phyloP scores from a whole-genome alignment of 2,888 invertebrate genomes.

The Theretra japonica region DNA sequence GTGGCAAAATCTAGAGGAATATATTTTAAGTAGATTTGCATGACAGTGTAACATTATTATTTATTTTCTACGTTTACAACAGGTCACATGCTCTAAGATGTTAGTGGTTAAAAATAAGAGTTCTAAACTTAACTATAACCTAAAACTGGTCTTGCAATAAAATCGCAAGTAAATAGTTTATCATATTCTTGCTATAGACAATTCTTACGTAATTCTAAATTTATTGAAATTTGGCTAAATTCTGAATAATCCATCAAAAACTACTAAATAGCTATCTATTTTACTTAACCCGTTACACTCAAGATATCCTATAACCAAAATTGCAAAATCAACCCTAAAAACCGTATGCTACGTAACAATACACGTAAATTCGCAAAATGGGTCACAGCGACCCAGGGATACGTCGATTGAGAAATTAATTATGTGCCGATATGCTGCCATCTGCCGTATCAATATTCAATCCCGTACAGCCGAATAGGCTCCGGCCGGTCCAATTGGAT shows the following conservation, averaged over 20 bases:
- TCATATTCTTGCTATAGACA: too few relatives aligned
- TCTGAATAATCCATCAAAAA: neutral
- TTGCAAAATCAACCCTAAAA: slow-evolving; percentile 15
- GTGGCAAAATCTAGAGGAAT: too few relatives aligned
- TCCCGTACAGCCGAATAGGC: slow-evolving; percentile 61
- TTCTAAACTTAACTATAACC: too few relatives aligned
- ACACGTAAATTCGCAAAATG: slow-evolving; percentile 61
- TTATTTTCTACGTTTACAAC: too few relatives aligned
- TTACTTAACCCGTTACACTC: neutral
- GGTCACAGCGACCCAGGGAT: slow-evolving; percentile 55
- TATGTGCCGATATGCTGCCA: slow-evolving; percentile 77
- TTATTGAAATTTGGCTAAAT: too few relatives aligned
- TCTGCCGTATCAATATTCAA: slow-evolving; percentile 82
- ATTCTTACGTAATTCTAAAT: too few relatives aligned
- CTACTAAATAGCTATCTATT: neutral
- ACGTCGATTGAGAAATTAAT: slow-evolving; percentile 74
- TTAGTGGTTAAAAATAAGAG: too few relatives aligned
- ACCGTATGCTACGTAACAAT: slow-evolving; percentile 31
- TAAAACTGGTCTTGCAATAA: too few relatives aligned
- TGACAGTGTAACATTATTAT: too few relatives aligned
- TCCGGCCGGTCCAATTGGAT: slow-evolving; percentile 21
- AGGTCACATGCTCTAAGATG: too few relatives aligned
- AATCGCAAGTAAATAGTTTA: too few relatives aligned
- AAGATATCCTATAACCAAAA: neutral
- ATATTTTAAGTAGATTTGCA: too few relatives aligned